Percentiles rank a stretch among this genome's conserved stretches.
phyloP scores from a whole-genome alignment of 1,140 invertebrate genomes.

The Melitaea cinxia region DNA sequence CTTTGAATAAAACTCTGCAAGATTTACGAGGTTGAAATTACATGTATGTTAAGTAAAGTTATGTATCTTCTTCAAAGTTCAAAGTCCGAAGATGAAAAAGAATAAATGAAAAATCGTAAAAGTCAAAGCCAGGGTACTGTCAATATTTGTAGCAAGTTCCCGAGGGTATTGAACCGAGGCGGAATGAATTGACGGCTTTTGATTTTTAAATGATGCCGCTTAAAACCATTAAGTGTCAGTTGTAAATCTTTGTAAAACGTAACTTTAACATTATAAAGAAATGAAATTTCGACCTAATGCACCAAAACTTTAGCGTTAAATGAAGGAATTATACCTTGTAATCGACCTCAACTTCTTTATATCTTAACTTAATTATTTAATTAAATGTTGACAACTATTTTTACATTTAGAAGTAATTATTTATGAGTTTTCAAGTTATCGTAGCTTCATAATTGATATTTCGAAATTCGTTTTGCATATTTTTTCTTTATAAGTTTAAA shows the following conservation, averaged over 20 bases:
- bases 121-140: conserved; percentile 24
- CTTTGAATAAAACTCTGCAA: background rate
- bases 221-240: background rate
- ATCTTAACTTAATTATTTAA: no score
- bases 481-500: background rate
- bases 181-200: conserved; percentile 23
- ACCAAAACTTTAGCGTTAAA: background rate
- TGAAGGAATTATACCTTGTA: background rate
- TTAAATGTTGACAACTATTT: no score
- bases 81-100: background rate
- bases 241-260: conserved; percentile 7
- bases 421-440: no score
- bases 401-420: no score
- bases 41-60: background rate
- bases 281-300: background rate
- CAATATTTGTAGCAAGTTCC: conserved; percentile 31
- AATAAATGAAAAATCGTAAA: conserved; percentile 25
- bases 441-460: background rate
- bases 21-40: background rate
- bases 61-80: background rate
- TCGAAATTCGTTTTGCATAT: background rate
- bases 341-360: no score
- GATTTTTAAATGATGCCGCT: conserved; percentile 17
- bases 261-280: conserved; percentile 5
- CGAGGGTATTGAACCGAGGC: conserved; percentile 45